Percentiles rank a stretch among this genome's conserved stretches.
phyloP scores from a whole-genome alignment of 1,140 invertebrate genomes.

The Metopolophium dirhodum region DNA sequence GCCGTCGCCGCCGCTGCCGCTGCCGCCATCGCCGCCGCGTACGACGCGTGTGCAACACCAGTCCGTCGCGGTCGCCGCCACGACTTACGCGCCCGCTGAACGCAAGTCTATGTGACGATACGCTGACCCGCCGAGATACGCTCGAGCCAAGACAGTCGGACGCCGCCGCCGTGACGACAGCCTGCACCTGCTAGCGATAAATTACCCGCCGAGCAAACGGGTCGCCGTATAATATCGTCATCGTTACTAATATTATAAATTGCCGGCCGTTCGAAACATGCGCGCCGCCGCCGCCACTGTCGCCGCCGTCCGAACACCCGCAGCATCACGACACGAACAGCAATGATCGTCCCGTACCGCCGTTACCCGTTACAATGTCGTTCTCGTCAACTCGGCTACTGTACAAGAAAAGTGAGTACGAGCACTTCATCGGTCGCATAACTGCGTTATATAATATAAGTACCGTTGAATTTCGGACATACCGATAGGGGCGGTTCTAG shows the following conservation, averaged over 20 bases:
- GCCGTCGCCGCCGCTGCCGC: background rate
- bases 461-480: background rate
- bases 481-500: too few relatives aligned
- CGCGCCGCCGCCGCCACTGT: background rate
- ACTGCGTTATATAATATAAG: background rate
- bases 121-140: background rate
- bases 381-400: constrained; percentile 28
- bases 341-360: background rate
- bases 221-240: background rate
- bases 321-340: background rate
- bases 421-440: background rate
- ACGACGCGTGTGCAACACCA: constrained; percentile 13
- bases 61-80: background rate
- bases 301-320: background rate
- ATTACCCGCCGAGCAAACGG: background rate
- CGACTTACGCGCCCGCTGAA: background rate
- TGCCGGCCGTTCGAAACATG: background rate
- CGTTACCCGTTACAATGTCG: background rate
- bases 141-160: background rate
- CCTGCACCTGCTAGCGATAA: too few relatives aligned
- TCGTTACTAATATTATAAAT: background rate
- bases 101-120: background rate
- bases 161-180: too few relatives aligned
- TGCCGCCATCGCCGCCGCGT: background rate
- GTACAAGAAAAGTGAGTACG: constrained; percentile 34